These are phyloP conservation scores for Nemapogon koenigi DNA, from an alignment of 2,888 invertebrate species.

Conservation along the genomic window DNA sequence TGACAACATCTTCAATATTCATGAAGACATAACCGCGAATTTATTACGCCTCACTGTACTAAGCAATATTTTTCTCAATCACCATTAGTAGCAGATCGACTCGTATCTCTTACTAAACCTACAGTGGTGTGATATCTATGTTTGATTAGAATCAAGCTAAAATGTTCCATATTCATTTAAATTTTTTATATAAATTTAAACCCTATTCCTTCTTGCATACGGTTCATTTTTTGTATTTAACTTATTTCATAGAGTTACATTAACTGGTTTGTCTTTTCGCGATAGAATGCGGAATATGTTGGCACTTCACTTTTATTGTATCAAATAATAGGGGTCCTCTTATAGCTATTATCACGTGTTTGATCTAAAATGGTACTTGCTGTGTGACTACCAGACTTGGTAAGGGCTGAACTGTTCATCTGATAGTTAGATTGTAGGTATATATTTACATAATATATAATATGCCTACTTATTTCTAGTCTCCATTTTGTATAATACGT, in stretches of 20 bases:
- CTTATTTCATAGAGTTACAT: slow-evolving; percentile 30
- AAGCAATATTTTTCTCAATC: slow-evolving; percentile 63
- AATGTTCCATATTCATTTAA: too few species aligned
- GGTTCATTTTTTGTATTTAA: slow-evolving; percentile 42
- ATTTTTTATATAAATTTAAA: too few species aligned
- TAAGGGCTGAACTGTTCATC: too few species aligned
- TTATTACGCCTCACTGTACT: slow-evolving; percentile 39
- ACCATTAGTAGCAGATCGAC: slow-evolving; percentile 41
- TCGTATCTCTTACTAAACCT: too few species aligned
- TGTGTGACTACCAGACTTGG: slow-evolving; percentile 29
- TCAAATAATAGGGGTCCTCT: slow-evolving; percentile 65
- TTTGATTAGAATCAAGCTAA: too few species aligned
- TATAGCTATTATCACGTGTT: slow-evolving; percentile 63
- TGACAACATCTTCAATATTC: slow-evolving; percentile 57
- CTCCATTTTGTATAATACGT: too few species aligned
- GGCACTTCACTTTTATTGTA: slow-evolving; percentile 66
- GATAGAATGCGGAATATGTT: slow-evolving; percentile 62
- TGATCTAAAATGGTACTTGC: slow-evolving; percentile 64
- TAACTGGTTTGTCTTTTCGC: slow-evolving; percentile 32
- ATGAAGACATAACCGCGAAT: slow-evolving; percentile 60
- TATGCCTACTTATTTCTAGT: too few species aligned
- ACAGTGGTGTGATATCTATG: too few species aligned
- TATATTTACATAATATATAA: too few species aligned
- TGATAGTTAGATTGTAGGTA: too few species aligned
- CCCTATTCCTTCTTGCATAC: too few species aligned